These are phyloP conservation scores for Eutrigla gurnardus DNA, from an alignment of 2,797 vertebrate species.

Conservation along the genomic window DNA sequence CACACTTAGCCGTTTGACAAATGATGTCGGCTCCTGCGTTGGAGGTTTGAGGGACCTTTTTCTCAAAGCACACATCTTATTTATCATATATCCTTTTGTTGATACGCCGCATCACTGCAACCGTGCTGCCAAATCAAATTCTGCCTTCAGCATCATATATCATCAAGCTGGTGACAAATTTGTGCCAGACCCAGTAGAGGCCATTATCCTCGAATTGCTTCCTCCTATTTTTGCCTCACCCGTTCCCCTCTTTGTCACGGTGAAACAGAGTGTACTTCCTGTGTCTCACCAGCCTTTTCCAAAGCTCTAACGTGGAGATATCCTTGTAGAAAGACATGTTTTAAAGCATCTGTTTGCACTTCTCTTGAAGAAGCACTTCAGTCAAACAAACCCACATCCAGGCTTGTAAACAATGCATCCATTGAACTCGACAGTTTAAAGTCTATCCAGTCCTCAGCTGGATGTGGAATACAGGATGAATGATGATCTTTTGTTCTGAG, in stretches of 20 bases:
- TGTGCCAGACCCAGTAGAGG: not conserved
- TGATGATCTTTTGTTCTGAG: conserved; percentile 1
- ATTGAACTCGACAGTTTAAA: not conserved
- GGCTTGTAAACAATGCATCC: not conserved
- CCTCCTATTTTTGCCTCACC: not conserved
- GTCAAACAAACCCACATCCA: not conserved
- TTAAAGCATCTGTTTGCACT: not conserved
- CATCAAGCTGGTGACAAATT: conserved; percentile 19
- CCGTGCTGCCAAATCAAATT: conserved; percentile 21
- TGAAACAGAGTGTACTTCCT: conserved; percentile 4
- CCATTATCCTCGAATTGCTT: conserved; percentile 9
- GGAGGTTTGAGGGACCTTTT: not conserved
- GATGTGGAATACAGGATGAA: not conserved
- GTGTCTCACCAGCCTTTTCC: not conserved
- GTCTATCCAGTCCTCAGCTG: not conserved
- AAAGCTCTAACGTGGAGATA: conserved; percentile 8
- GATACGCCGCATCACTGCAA: conserved; percentile 11
- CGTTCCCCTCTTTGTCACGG: not conserved
- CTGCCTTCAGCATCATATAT: conserved; percentile 12
- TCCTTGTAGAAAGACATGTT: not conserved
- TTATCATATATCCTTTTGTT: conserved; percentile 31
- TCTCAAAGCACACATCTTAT: not conserved
- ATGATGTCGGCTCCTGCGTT: not conserved
- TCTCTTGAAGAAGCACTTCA: not conserved
- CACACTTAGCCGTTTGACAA: not conserved